Base-by-base conservation (phyloP, 2,797 vertebrate species). In the Tarsius wallacei region DNA sequence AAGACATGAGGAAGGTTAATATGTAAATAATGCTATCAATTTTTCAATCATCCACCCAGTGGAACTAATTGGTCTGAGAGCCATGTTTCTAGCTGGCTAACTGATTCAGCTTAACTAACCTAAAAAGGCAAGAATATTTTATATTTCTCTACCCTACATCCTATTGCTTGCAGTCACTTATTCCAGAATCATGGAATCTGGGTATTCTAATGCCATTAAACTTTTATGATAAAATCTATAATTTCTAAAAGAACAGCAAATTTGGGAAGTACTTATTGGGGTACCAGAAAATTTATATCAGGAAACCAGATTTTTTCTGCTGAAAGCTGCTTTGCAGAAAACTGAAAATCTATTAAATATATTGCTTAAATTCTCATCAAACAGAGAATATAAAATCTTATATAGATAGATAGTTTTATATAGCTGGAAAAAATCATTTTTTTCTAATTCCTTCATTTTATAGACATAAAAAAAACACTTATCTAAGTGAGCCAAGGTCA, bases 361-460 rank as follows among this genome's bases (percentile, higher is more conserved):
- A n/a, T 90, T 86, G 2, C 7, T 33, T 94, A 91, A 49, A 77
- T 77, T 87, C 36, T 95, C 57, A 85, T n/a, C 26, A 76, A 4
- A 70, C 17, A 93, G 71, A 96, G 4, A 55, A 55, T 53, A 82
- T 76, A 31, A 57, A 90, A 91, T 77, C 61, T 57, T 61, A 68
- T 57, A 33, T 47, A n/a, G 63, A 42, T 42, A 57, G 8, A 82
- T 66, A 57, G 24, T 55, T 93, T 95, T 42, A 89, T 19, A 68
- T 53, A 90, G 21, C 42, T 89, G 5, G 33, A 90, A 91, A 8
- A 36, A 89, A 84, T 42, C 36, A 77, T 63, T 47, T 70, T 88
- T 95, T 94, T 82, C 59, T 78, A 61, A 71, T 53, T 85, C 2
- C 22, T 77, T 87, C 96, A 28, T 90, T 94, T 94, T 93, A 78